phyloP scores from a whole-genome alignment of 2,888 invertebrate genomes.

The Dynastes tityus region DNA sequence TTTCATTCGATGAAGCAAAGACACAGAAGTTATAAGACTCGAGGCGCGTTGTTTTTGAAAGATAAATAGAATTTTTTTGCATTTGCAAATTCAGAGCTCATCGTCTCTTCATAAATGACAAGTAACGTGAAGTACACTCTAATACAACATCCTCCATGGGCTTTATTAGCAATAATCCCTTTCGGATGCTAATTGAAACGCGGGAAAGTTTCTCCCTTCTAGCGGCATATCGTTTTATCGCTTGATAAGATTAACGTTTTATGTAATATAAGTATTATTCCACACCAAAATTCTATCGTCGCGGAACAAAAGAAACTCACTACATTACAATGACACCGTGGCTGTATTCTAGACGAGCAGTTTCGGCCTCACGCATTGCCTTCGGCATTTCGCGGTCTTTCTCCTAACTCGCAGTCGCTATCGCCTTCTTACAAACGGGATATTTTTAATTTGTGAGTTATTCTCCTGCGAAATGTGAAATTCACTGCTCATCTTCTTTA shows the following conservation, averaged over 20 bases:
- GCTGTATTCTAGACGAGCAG: background rate
- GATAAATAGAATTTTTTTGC: too few species aligned
- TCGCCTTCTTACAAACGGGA: constrained; percentile 27
- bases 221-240: background rate
- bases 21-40: too few species aligned
- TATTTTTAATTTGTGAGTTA: constrained; percentile 56
- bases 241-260: constrained; percentile 15
- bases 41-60: too few species aligned
- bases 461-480: constrained; percentile 52
- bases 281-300: constrained; percentile 63
- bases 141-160: too few species aligned
- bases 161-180: background rate
- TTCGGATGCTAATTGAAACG: background rate
- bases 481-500: constrained; percentile 52
- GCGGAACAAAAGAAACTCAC: constrained; percentile 65
- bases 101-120: background rate
- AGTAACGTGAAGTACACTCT: too few species aligned
- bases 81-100: background rate
- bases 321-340: constrained; percentile 60
- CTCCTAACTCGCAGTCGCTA: constrained; percentile 48
- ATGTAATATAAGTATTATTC: constrained; percentile 2
- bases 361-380: background rate
- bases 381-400: constrained; percentile 44
- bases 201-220: background rate
- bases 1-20: too few species aligned